phyloP scores from a whole-genome alignment of 2,888 invertebrate species.

The Sminthurides aquaticus region DNA sequence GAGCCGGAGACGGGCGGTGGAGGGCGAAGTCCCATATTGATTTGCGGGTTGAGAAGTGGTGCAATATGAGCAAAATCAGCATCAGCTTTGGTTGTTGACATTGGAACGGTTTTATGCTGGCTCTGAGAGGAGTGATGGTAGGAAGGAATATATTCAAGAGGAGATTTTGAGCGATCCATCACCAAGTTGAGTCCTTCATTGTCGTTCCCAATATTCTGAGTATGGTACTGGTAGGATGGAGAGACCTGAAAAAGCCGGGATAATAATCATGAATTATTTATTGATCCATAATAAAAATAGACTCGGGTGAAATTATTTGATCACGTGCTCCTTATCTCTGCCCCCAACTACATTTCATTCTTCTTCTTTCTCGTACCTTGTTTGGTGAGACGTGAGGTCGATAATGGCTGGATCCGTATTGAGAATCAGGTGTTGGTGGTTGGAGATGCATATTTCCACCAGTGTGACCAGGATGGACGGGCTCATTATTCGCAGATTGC shows the following conservation, averaged over 20 bases:
- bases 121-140: conserved; percentile 5
- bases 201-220: conserved; percentile 23
- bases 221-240: conserved; percentile 28
- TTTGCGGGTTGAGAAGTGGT: conserved; percentile 36
- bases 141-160: conserved; percentile 23
- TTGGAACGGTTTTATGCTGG: conserved; percentile 19
- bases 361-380: too few species aligned
- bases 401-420: conserved; percentile 24
- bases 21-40: conserved; percentile 33
- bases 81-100: conserved; percentile 36
- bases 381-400: conserved; percentile 33
- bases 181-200: conserved; percentile 41
- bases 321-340: neutral
- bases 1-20: conserved; percentile 22
- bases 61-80: conserved; percentile 42
- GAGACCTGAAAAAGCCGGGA: conserved; percentile 23
- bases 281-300: neutral
- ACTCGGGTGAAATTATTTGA: neutral
- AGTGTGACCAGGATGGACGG: conserved; percentile 25
- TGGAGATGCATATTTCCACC: conserved; percentile 17
- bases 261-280: neutral
- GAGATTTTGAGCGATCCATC: conserved; percentile 40
- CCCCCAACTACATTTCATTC: neutral
- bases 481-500: conserved; percentile 25
- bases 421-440: conserved; percentile 23